Percentiles rank a stretch among this genome's conserved stretches.
Conservation (phyloP, 2,113 vertebrate genomes). For the Calcarius ornatus region DNA sequence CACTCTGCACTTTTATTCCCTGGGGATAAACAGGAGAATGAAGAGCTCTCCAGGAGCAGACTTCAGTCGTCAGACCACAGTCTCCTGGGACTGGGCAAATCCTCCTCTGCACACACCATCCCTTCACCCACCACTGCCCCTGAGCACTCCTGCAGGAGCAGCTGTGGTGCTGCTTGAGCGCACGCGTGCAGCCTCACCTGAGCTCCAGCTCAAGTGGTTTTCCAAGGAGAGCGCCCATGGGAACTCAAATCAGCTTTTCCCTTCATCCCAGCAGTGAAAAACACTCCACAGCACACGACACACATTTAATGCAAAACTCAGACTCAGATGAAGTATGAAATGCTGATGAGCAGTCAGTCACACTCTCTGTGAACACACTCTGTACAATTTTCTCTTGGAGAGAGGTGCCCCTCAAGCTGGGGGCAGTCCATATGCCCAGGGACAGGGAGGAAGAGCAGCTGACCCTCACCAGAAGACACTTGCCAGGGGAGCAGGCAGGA, state of each 20-base stretch:
- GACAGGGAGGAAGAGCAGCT: background rate
- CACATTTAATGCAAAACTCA: conserved; percentile 63
- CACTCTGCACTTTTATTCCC: background rate
- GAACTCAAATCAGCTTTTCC: conserved; percentile 24
- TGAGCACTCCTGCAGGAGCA: background rate
- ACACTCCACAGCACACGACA: conserved; percentile 50
- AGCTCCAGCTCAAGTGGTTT: background rate
- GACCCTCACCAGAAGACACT: background rate
- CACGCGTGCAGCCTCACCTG: background rate
- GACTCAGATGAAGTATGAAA: conserved; percentile 38
- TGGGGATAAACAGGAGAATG: background rate
- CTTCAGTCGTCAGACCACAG: background rate
- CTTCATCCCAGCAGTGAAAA: conserved; percentile 22
- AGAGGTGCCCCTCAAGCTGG: background rate
- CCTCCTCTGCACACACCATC: background rate
- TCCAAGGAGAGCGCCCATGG: background rate
- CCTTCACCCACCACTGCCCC: background rate
- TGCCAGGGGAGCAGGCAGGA: background rate
- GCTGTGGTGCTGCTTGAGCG: background rate
- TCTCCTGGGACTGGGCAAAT: background rate
- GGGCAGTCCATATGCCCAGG: background rate
- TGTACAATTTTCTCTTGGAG: background rate
- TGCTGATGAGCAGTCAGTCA: conserved; percentile 18
- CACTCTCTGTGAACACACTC: background rate
- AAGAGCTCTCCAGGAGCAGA: background rate